Conservation (phyloP, 1,140 invertebrate species). For the Leptonema lineaticorne region DNA sequence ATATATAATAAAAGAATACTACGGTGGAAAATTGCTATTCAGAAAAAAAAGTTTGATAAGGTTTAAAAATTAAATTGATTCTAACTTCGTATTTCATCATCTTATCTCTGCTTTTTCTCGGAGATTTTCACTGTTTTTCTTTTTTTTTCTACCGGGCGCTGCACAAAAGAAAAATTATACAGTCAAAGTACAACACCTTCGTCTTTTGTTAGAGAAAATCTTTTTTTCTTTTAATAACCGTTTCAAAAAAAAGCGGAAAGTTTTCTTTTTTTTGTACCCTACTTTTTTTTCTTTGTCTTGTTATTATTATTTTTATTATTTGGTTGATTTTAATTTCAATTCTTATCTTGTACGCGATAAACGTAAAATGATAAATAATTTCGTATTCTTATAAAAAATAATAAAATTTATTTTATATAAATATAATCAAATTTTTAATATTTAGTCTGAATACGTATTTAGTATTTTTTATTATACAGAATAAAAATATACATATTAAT, state of each 20-base stretch:
- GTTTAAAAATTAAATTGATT: slow-evolving; percentile 9
- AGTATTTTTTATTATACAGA: too few relatives aligned
- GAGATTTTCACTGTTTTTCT: too few relatives aligned
- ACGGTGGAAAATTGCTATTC: too few relatives aligned
- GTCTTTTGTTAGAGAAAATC: background rate
- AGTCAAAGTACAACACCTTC: slow-evolving; percentile 8
- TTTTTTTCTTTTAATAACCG: slow-evolving; percentile 3
- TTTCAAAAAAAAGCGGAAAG: background rate
- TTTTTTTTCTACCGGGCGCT: background rate
- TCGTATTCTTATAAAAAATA: too few relatives aligned
- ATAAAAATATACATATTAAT: too few relatives aligned
- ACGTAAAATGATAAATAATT: background rate
- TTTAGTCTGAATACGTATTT: too few relatives aligned
- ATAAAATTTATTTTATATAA: too few relatives aligned
- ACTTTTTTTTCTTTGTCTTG: background rate
- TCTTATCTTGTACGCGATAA: background rate
- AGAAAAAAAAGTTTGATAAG: background rate
- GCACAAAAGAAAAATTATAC: slow-evolving; percentile 10
- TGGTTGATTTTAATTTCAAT: slow-evolving; percentile 2
- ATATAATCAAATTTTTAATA: too few relatives aligned
- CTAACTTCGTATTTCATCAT: too few relatives aligned
- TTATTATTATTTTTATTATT: too few relatives aligned
- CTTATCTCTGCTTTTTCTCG: too few relatives aligned
- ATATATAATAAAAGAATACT: too few relatives aligned
- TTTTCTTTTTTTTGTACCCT: background rate